Evolutionary conservation across 2,888 invertebrate genomes (phyloP).

Genomic region (Ligdia adustata): DNA sequence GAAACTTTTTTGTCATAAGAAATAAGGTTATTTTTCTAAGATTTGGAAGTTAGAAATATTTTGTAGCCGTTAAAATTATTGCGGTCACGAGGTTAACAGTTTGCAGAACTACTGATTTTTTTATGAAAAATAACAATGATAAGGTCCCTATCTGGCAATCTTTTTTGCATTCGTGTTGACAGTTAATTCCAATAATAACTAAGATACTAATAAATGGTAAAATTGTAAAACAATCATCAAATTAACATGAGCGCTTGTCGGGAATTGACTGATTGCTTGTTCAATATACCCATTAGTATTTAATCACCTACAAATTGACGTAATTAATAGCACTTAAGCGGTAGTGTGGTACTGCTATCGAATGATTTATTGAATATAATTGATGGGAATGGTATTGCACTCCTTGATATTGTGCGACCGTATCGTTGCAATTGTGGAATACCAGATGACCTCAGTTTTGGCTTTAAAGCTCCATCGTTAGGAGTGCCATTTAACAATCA

Average conservation of each 20-base stretch:
- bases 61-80: too few relatives aligned
- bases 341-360: constrained; percentile 44
- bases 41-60: too few relatives aligned
- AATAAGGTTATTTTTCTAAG: too few relatives aligned
- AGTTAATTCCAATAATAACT: constrained; percentile 14
- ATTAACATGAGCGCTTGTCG: constrained; percentile 60
- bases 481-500: constrained; percentile 22
- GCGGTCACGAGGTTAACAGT: too few relatives aligned
- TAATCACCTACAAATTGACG: constrained; percentile 62
- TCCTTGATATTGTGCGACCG: constrained; percentile 1
- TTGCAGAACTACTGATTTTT: too few relatives aligned
- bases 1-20: too few relatives aligned
- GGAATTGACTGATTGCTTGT: constrained; percentile 64
- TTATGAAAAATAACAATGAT: too few relatives aligned
- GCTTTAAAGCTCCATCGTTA: background rate
- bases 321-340: constrained; percentile 56
- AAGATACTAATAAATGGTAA: constrained; percentile 27
- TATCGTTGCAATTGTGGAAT: background rate
- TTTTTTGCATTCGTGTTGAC: constrained; percentile 7
- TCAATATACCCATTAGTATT: constrained; percentile 57
- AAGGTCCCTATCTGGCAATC: too few relatives aligned
- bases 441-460: too few relatives aligned
- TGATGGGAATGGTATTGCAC: constrained; percentile 19
- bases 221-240: constrained; percentile 56
- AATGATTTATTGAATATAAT: constrained; percentile 40